phyloP scores from a whole-genome alignment of 2,888 invertebrate genomes.

The Sinodicranocentrus sp. region DNA sequence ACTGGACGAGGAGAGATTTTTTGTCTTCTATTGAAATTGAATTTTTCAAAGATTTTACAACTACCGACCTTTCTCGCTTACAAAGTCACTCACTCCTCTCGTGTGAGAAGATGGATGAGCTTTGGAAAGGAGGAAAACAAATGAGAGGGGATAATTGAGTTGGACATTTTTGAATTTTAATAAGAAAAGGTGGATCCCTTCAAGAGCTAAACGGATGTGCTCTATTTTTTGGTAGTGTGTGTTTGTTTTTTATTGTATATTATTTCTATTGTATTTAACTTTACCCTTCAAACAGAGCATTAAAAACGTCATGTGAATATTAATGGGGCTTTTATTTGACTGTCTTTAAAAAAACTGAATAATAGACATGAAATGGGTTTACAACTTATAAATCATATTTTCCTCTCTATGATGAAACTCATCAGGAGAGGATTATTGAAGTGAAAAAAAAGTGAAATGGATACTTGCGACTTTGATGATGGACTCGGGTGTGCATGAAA shows the following conservation, averaged over 20 bases:
- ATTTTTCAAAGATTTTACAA: conserved; percentile 10
- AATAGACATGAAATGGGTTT: conserved; percentile 30
- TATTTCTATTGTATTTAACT: conserved; percentile 7
- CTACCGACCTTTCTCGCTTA: not conserved
- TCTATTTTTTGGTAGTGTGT: conserved; percentile 37
- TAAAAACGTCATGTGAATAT: too few species aligned
- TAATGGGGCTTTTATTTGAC: too few species aligned
- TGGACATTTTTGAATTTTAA: conserved; percentile 51
- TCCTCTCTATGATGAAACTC: not conserved
- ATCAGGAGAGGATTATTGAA: too few species aligned
- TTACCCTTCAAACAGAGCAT: too few species aligned
- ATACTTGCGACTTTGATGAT: conserved; percentile 12
- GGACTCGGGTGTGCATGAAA: conserved; percentile 59
- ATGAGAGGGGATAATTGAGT: conserved; percentile 50
- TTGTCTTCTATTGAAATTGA: conserved; percentile 42
- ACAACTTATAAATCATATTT: conserved; percentile 36
- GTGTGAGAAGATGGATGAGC: not conserved
- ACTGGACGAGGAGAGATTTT: too few species aligned
- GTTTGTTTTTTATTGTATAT: not conserved
- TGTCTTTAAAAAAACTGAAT: conserved; percentile 62
- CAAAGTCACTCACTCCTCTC: not conserved
- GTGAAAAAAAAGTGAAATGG: too few species aligned
- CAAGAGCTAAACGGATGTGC: conserved; percentile 33
- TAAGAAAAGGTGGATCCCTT: conserved; percentile 13
- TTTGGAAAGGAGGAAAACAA: conserved; percentile 32